phyloP scores from a whole-genome alignment of 2,888 invertebrate genomes.

The Chelonus formosanus region DNA sequence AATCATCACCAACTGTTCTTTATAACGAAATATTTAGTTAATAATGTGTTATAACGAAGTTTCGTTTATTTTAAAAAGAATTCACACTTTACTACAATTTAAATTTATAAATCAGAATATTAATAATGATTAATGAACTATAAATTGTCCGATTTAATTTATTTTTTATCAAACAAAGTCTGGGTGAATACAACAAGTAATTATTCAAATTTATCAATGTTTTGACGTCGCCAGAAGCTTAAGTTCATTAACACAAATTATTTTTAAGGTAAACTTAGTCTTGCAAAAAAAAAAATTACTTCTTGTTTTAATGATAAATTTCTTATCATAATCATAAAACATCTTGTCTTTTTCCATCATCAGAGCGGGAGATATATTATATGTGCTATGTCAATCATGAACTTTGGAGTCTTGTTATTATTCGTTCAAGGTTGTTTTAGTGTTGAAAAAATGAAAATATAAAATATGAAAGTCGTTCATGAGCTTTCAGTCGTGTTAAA shows the following conservation, averaged over 20 bases:
- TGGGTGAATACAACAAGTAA: neutral
- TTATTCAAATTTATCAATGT: neutral
- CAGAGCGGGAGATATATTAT: neutral
- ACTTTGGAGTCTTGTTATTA: constrained; percentile 18
- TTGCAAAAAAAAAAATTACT: neutral
- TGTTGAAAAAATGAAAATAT: too few relatives aligned
- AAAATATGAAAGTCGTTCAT: too few relatives aligned
- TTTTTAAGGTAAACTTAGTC: neutral
- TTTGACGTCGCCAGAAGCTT: neutral
- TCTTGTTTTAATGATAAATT: too few relatives aligned
- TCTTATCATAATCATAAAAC: too few relatives aligned
- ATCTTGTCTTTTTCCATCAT: neutral
- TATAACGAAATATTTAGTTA: too few relatives aligned
- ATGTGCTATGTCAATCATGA: neutral
- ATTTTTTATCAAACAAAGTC: constrained; percentile 1
- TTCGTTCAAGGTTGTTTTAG: neutral
- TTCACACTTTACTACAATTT: too few relatives aligned
- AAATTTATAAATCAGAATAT: constrained; percentile 2
- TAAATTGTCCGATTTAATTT: neutral
- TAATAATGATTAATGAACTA: neutral
- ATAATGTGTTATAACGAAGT: too few relatives aligned
- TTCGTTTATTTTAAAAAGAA: too few relatives aligned
- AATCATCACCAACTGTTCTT: too few relatives aligned
- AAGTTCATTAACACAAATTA: too few relatives aligned
- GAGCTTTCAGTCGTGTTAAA: too few relatives aligned